Percentiles rank a stretch among this genome's conserved stretches.
Conservation (phyloP, 2,888 invertebrate genomes). For the Pterostichus niger region DNA sequence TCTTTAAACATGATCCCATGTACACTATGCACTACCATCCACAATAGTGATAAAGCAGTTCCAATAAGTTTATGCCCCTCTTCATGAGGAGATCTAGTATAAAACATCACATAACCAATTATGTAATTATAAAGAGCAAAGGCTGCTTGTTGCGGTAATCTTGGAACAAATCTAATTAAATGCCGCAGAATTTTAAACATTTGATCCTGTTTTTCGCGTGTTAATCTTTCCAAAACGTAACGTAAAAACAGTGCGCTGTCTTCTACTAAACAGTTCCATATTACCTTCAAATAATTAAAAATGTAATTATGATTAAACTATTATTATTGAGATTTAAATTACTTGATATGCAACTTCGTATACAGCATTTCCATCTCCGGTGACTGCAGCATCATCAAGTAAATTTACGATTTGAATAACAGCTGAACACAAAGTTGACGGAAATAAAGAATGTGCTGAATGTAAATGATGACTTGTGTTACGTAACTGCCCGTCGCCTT, state of each 20-base stretch:
- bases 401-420: slow-evolving; percentile 96
- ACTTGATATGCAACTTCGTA: slow-evolving; percentile 98
- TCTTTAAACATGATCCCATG: slow-evolving; percentile 99
- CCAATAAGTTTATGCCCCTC: slow-evolving; percentile 96
- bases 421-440: slow-evolving; percentile 97
- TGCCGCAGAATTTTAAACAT: slow-evolving; percentile 96
- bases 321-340: not conserved
- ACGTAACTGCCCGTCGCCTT: slow-evolving; percentile 83
- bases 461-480: slow-evolving; percentile 90
- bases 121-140: slow-evolving; percentile 99
- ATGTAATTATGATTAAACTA: not conserved
- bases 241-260: slow-evolving; percentile 97
- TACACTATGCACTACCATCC: slow-evolving; percentile 99
- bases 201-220: slow-evolving; percentile 94
- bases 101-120: slow-evolving; percentile 99
- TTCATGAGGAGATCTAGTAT: slow-evolving; percentile 97
- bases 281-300: slow-evolving; percentile 81
- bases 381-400: slow-evolving; percentile 97
- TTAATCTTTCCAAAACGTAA: slow-evolving; percentile 96
- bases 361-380: slow-evolving; percentile 95
- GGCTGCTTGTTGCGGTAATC: slow-evolving; percentile 97
- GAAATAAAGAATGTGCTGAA: slow-evolving; percentile 96
- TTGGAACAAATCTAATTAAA: slow-evolving; percentile 94
- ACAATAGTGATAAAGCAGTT: slow-evolving; percentile 95
- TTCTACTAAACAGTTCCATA: slow-evolving; percentile 98